Base-by-base conservation (phyloP, 2,888 invertebrate genomes). In the Pristionchus exspectatus region DNA sequence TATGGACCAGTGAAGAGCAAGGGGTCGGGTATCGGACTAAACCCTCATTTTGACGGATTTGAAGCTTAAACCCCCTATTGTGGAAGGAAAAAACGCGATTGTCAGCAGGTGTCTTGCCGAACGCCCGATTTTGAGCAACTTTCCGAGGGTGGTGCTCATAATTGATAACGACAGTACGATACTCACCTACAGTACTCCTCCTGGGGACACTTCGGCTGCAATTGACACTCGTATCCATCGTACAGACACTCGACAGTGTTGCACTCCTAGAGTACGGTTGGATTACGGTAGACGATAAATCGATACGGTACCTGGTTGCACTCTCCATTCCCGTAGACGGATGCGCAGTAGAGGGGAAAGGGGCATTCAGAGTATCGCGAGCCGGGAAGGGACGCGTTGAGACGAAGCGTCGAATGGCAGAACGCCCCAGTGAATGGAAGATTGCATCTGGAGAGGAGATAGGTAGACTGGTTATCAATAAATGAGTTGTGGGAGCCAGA, bases 121-220 rank as follows among this genome's bases (percentile, higher is more conserved):
- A n/a, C n/a, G n/a, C n/a, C n/a, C n/a, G 38, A 38, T 38, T 38
- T 38, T 38, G 38, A 3, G 5, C 38, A 38, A 38, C 5, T 38
- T 2, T 38, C 38, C 38, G 38, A 38, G 38, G 2, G 5, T 38
- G 38, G 38, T 38, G 38, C 38, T 38, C 38, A 38, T 38, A 2
- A 5, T 5, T 38, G 38, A 38, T 38, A 38, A 3, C 3, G 38
- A 38, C 38, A 38, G 3, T 63, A 63, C n/a, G 63, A 27, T 33
- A 9, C 84, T 16, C 21, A 85, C 84, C 59, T 85, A 50, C 84
- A 85, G 59, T 59, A 85, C 84, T 85, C 84, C 84, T 85, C 84
- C 27, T 56, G 21, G 0, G 84, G 84, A n/a, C 84, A 85, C 21
- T 5, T 50, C 33, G 56, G 24, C n/a, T 30, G 84, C 18, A 85